A percentile compares a stretch with the other conserved stretches of the same genome.
phyloP scores from a whole-genome alignment of 37 sponge, comb jelly and placozoan species.

The Ianthella basta region DNA sequence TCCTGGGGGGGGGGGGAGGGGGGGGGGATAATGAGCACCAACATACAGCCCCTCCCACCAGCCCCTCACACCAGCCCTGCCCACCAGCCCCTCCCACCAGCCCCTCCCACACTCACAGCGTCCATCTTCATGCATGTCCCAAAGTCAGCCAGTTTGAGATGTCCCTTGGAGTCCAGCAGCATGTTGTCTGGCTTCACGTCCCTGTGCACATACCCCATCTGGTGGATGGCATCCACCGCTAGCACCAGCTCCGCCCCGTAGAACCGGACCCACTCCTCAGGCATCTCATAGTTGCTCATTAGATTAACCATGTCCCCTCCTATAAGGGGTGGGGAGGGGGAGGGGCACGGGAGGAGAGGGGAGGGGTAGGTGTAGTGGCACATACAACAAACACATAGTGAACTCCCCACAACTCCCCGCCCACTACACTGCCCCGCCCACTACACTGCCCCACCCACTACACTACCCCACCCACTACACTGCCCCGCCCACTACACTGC shows the following conservation, averaged over 20 bases:
- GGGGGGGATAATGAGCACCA: background rate
- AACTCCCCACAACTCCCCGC: too few relatives aligned
- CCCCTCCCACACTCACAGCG: background rate
- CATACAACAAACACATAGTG: too few relatives aligned
- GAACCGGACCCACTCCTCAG: slow-evolving; percentile 95
- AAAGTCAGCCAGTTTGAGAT: slow-evolving; percentile 98
- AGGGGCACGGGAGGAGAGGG: background rate
- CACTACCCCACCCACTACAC: too few relatives aligned
- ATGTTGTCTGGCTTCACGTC: slow-evolving; percentile 99
- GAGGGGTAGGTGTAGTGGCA: background rate
- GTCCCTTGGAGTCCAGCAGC: slow-evolving; percentile 88
- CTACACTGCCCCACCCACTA: too few relatives aligned
- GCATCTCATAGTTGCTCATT: slow-evolving; percentile 91
- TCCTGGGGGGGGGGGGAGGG: slow-evolving; percentile 42
- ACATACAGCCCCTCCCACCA: background rate
- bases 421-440: too few relatives aligned
- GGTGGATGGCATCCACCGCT: slow-evolving; percentile 92
- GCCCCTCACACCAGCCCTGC: background rate
- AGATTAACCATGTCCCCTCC: slow-evolving; percentile 97
- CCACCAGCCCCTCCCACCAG: background rate
- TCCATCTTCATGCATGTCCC: slow-evolving; percentile 97
- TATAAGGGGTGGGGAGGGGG: background rate
- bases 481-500: too few relatives aligned
- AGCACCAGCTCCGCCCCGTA: slow-evolving; percentile 93
- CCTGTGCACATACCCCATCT: slow-evolving; percentile 94